Percentiles rank a stretch among this genome's conserved stretches.
phyloP scores from a whole-genome alignment of 2,113 vertebrate genomes.

The Thryonomys swinderianus region DNA sequence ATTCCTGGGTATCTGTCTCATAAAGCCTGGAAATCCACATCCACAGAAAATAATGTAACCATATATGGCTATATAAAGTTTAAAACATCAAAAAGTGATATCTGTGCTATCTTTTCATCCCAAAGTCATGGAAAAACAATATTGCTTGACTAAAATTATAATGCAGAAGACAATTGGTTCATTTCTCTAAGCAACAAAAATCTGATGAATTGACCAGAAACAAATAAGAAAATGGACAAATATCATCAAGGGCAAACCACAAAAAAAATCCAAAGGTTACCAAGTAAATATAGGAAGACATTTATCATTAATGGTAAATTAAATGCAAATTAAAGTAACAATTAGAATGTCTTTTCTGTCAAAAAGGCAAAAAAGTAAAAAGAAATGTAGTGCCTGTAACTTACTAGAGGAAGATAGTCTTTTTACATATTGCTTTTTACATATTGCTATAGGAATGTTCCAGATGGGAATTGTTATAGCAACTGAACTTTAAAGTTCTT shows the following conservation, averaged over 20 bases:
- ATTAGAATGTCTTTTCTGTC: background rate
- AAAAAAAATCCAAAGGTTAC: background rate
- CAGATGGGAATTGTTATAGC: background rate
- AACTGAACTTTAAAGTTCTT: background rate
- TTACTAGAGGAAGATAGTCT: background rate
- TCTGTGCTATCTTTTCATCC: background rate
- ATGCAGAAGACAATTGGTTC: background rate
- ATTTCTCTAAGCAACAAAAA: background rate
- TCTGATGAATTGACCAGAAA: background rate
- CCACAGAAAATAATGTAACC: background rate
- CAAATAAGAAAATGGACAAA: background rate
- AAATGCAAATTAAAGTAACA: background rate
- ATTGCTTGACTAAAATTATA: background rate
- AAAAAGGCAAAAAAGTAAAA: background rate
- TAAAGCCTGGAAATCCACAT: background rate
- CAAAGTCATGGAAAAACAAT: background rate
- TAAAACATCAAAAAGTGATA: slow-evolving; percentile 6
- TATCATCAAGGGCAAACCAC: background rate
- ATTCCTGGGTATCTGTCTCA: background rate
- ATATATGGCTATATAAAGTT: background rate
- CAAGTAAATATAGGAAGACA: background rate
- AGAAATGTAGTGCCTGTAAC: background rate
- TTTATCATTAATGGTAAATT: slow-evolving; percentile 28
- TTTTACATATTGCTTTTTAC: background rate
- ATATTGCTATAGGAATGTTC: background rate